Evolutionary conservation across 2,888 invertebrate species (phyloP).

Genomic region (Abscondita cerata): DNA sequence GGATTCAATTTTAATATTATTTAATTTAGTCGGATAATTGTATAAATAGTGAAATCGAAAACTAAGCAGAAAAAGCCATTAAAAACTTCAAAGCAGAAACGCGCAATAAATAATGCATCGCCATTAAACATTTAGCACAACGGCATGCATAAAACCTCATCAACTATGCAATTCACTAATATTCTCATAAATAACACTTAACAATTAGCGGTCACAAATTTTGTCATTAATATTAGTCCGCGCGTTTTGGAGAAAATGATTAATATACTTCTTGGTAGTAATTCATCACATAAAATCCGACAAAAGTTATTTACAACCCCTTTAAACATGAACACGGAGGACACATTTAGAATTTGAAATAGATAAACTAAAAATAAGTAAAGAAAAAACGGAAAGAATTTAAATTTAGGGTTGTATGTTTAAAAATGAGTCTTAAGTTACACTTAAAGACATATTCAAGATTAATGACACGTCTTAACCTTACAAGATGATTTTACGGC

Average conservation of each 20-base stretch:
- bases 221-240: constrained; percentile 44
- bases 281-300: constrained; percentile 44
- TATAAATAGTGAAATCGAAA: no score
- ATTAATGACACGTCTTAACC: constrained; percentile 48
- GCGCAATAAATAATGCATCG: constrained; percentile 14
- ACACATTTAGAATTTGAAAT: background rate
- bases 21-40: no score
- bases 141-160: constrained; percentile 14
- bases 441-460: constrained; percentile 50
- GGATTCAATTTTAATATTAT: no score
- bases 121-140: constrained; percentile 12
- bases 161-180: constrained; percentile 20
- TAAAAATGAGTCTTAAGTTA: constrained; percentile 47
- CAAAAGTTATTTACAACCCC: constrained; percentile 33
- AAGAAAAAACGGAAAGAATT: constrained; percentile 35
- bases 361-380: constrained; percentile 9
- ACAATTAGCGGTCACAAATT: constrained; percentile 46
- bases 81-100: constrained; percentile 10
- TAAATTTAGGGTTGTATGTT: constrained; percentile 42
- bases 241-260: constrained; percentile 44
- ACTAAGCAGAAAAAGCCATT: no score
- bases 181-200: constrained; percentile 43
- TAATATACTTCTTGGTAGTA: constrained; percentile 43
- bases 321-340: no score
- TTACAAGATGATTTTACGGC: constrained; percentile 46